phyloP scores from a whole-genome alignment of 2,797 vertebrate genomes.

The Eleutherodactylus coqui region DNA sequence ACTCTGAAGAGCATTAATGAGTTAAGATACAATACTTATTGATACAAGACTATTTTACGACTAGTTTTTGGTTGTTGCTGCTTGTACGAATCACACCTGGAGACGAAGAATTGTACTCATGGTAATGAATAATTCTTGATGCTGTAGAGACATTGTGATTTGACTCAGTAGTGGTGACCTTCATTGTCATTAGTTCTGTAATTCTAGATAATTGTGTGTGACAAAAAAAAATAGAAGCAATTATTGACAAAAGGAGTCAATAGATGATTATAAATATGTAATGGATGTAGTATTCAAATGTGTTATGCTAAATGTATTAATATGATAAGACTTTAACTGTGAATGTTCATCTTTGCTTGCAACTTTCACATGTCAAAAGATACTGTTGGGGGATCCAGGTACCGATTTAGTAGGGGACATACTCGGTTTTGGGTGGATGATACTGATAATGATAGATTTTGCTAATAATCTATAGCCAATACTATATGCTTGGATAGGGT shows the following conservation, averaged over 20 bases:
- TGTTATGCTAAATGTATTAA: neutral
- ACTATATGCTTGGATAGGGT: too few relatives aligned
- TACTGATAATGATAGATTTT: too few relatives aligned
- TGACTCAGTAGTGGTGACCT: neutral
- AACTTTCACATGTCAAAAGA: too few relatives aligned
- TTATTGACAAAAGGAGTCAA: neutral
- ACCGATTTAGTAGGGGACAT: too few relatives aligned
- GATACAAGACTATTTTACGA: neutral
- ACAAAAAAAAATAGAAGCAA: neutral
- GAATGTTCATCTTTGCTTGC: too few relatives aligned
- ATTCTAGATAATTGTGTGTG: constrained; percentile 17
- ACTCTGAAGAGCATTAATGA: constrained; percentile 1
- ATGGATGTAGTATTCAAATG: neutral
- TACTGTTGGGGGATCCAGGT: too few relatives aligned
- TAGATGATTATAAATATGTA: constrained; percentile 10
- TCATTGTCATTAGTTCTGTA: constrained; percentile 17
- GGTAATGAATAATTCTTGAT: neutral
- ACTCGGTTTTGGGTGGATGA: too few relatives aligned
- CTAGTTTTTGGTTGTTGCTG: neutral
- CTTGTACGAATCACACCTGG: neutral
- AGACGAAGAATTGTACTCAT: neutral
- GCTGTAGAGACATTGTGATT: neutral
- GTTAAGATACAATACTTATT: neutral
- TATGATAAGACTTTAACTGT: too few relatives aligned
- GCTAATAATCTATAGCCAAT: too few relatives aligned